phyloP scores from a whole-genome alignment of 1,140 invertebrate species.

The Rhysida immarginata region DNA sequence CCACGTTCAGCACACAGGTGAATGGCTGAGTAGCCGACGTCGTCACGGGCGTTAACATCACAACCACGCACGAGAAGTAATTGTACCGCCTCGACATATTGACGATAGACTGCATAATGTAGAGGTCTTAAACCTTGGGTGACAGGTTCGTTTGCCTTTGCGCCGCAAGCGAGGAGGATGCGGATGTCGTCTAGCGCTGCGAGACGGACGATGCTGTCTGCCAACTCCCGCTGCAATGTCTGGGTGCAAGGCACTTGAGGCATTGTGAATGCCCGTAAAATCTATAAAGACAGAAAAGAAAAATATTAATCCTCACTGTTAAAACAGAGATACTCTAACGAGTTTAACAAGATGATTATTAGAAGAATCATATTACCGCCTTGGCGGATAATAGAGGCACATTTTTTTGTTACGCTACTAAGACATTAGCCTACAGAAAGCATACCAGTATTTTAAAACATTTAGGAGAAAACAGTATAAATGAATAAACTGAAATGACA shows the following conservation, averaged over 20 bases:
- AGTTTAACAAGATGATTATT: no score
- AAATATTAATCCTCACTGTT: no score
- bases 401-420: no score
- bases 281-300: no score
- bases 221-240: slow-evolving; percentile 59
- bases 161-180: slow-evolving; percentile 66
- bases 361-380: no score
- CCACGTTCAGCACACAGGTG: slow-evolving; percentile 76
- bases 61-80: slow-evolving; percentile 57
- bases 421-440: no score
- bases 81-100: slow-evolving; percentile 60
- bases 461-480: no score
- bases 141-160: slow-evolving; percentile 47
- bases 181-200: slow-evolving; percentile 71
- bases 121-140: slow-evolving; percentile 58
- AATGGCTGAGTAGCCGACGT: slow-evolving; percentile 75
- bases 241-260: slow-evolving; percentile 16
- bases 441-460: no score
- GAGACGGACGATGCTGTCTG: slow-evolving; percentile 75
- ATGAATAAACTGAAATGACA: no score
- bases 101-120: slow-evolving; percentile 83
- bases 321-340: no score
- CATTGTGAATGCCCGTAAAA: no score
- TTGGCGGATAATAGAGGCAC: no score
- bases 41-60: slow-evolving; percentile 67